Base-by-base conservation (phyloP, 1,140 invertebrate species). In the Lanistes nyassanus region DNA sequence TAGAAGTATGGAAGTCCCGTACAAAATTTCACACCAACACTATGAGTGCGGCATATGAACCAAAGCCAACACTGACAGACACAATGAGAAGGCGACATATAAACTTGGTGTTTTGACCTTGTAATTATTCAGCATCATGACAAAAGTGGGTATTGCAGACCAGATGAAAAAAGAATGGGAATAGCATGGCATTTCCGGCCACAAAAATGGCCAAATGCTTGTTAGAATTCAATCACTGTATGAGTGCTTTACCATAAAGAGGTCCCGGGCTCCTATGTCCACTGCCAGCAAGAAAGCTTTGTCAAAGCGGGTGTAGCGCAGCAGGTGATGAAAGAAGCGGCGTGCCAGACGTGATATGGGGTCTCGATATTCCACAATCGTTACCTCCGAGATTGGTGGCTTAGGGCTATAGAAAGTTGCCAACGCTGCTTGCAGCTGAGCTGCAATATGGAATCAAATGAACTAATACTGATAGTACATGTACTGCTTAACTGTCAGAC, bases 231-330 rank as follows among this genome's bases (percentile, higher is more conserved):
- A n/a, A n/a, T n/a, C n/a, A n/a, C n/a, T n/a, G n/a, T n/a, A n/a
- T n/a, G n/a, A n/a, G n/a, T n/a, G n/a, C 60, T 81, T 79, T 81
- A 88, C 88, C 88, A 88, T 88, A 77, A 89, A 89, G 7, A 89
- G 80, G 79, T 89, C 88, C 70, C 83, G 82, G 16, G 87, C 83
- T 60, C 87, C 88, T 65, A 97, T 91, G 87, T 97, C 95, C 80
- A 96, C 94, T 23, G 94, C 95, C 65, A 97, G 89, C 75, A 95
- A 92, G 83, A 96, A 94, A 16, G 95, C 95, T 84, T 95, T 96
- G 83, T 96, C 94, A 86, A 95, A 93, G 66, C 94, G 90, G 73
- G 93, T 92, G 84, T 94, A 93, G 92, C 94, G 92, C 37, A 95
- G 88, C 66, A 95, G 86, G 85, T 93, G 93, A 88, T 95, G 94